These are phyloP conservation scores for Engraulis encrasicolus DNA, from an alignment of 2,113 vertebrate species.

Conservation along the genomic window DNA sequence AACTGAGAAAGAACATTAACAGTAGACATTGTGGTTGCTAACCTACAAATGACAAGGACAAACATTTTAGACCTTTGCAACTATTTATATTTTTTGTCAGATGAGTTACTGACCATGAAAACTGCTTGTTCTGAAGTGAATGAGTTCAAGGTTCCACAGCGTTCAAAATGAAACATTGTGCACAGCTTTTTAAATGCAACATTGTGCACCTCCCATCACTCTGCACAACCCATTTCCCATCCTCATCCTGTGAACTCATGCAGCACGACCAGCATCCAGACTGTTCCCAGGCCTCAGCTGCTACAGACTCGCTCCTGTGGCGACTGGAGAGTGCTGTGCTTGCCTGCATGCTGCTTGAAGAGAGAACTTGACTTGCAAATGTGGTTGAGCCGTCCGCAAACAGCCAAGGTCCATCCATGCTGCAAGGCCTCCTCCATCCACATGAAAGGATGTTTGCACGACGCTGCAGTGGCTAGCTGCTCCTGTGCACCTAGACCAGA, in stretches of 20 bases:
- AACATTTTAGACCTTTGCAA: background rate
- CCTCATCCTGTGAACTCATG: too few relatives aligned
- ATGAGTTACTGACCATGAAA: background rate
- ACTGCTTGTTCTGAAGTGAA: background rate
- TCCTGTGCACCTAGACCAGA: background rate
- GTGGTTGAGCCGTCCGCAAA: background rate
- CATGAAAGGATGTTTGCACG: background rate
- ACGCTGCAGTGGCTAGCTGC: background rate
- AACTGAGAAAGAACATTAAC: background rate
- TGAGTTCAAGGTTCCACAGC: background rate
- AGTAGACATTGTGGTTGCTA: background rate
- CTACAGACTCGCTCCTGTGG: background rate
- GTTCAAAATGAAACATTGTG: too few relatives aligned
- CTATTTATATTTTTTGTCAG: background rate
- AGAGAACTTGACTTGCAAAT: background rate
- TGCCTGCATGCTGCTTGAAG: background rate
- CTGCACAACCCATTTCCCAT: background rate
- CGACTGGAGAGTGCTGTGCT: background rate
- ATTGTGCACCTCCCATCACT: background rate
- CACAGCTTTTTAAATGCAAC: background rate
- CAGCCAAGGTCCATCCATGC: background rate
- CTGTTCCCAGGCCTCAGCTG: background rate
- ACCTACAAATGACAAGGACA: background rate
- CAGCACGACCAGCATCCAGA: too few relatives aligned
- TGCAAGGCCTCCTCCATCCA: background rate